Evolutionary conservation across 2,797 vertebrate genomes (phyloP), one percentile per base, ranked within the genome.

Genomic region (Mastacembelus armatus): DNA sequence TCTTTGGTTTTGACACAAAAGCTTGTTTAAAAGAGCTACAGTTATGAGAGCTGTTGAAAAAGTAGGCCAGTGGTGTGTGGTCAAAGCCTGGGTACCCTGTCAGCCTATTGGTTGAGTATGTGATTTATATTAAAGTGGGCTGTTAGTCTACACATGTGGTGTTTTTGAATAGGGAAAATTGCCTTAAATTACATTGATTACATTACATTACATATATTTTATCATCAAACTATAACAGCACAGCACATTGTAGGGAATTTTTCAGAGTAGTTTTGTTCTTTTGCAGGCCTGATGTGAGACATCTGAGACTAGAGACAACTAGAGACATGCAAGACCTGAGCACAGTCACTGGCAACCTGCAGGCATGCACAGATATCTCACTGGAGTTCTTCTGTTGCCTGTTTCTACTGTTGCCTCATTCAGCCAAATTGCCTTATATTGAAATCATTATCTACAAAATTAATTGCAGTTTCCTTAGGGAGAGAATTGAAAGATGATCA

Each of bases 1-100:
- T 48, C 66, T 74, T 76, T 67, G 57, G 63, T 83, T n/a, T 80
- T 77, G 84, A 82, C 61, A 71, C 66, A 75, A 78, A 49, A 32
- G 74, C 76, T 85, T 30, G 66, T 87, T 11, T 88, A 85, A 78
- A 79, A 65, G 75, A 39, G 63, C 81, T 82, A 67, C 67, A 71
- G 74, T 84, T 76, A 55, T 78, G 59, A 71, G 66, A 76, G 71
- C 69, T 74, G 72, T 70, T 83, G 66, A 35, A 77, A 78, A 84
- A 84, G 74, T 87, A 81, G 88, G 82, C 45, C 81, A 70, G 44
- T 19, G 58, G 32, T 64, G 57, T 61, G 59, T 40, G 42, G 45
- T 72, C 71, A 72, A 26, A 65, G 48, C 49, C 14, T 29, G 64
- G 73, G 52, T 60, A 63, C 56, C 58, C 61, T 44, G 61, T 71